Evolutionary conservation across 2,888 invertebrate species (phyloP), one percentile per base, ranked within the genome.

Genomic region (Schizotus pectinicornis): DNA sequence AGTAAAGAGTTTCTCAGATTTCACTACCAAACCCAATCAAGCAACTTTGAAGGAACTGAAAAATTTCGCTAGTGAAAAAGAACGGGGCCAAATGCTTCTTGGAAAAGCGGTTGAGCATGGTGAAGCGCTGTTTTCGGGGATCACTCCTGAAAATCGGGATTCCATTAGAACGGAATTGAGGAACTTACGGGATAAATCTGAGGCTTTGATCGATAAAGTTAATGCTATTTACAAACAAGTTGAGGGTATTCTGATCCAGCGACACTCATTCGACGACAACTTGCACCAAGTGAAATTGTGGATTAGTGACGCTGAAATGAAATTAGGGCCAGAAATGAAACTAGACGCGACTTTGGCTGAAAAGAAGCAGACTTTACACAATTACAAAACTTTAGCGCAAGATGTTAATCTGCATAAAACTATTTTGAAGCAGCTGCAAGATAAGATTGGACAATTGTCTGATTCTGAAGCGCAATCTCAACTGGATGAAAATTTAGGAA

Each of bases 221-320:
- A 94, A 92, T 75, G 87, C 88, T 9, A 86, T 94, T 1, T 88
- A 94, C 65, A 94, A 95, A 77, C 89, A 90, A 70, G 89, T 95
- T 11, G 96, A 97, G 81, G 91, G 90, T 0, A 90, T 92, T 35
- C 85, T 96, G 61, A 90, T 95, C 75, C 94, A 95, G 70, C 86
- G 95, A 78, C 92, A 94, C 2, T 94, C 95, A 1, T 94, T 97
- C 76, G 95, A 96, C 76, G 95, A 96, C 69, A 94, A 93, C 62
- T 91, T 92, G 67, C 88, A 89, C 42, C 94, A 95, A 83, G 88
- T 95, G 6, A 88, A 90, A 65, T 87, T 89, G 73, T 97, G 96
- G 92, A 85, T 97, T 30, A 84, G 85, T 52, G 94, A 94, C 67
- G 86, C 88, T 0, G 90, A 91, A 74, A 84, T 85, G 45, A 90